These are phyloP conservation scores for Thalassoma bifasciatum DNA, from an alignment of 2,113 vertebrate species.

Conservation along the genomic window DNA sequence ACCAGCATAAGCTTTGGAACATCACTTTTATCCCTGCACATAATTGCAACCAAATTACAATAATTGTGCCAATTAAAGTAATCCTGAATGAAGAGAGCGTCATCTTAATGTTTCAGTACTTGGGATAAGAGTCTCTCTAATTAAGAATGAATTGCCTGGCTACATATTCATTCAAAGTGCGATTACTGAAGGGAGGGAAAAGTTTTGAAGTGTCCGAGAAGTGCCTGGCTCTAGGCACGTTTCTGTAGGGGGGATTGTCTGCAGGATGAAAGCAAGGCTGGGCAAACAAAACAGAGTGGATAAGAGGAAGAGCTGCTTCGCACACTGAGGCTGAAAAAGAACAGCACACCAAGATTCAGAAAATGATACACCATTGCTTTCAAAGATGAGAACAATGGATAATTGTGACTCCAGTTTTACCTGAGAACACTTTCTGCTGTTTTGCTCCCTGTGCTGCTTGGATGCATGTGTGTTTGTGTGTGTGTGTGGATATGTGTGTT, in stretches of 20 bases:
- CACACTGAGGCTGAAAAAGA: constrained; percentile 6
- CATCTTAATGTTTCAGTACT: constrained; percentile 96
- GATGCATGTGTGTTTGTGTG: constrained; percentile 6
- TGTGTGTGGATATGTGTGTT: constrained; percentile 53
- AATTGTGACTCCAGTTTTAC: not conserved
- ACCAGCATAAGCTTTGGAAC: constrained; percentile 90
- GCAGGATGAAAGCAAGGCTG: constrained; percentile 85
- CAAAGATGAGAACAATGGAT: not conserved
- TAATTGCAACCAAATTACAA: constrained; percentile 99
- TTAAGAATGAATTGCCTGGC: constrained; percentile 93
- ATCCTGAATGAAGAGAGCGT: constrained; percentile 97
- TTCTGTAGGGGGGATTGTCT: constrained; percentile 84
- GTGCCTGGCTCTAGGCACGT: constrained; percentile 87
- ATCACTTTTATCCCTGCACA: constrained; percentile 91
- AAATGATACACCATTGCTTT: not conserved
- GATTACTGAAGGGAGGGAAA: constrained; percentile 83
- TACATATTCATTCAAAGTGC: constrained; percentile 92
- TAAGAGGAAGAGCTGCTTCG: constrained; percentile 17
- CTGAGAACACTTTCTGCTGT: constrained; percentile 33
- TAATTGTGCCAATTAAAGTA: constrained; percentile 99
- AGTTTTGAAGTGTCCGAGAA: constrained; percentile 90
- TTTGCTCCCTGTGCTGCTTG: constrained; percentile 44
- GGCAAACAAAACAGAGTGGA: constrained; percentile 24
- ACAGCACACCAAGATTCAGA: constrained; percentile 14
- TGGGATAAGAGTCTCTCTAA: constrained; percentile 94